These are phyloP conservation scores for Xiphorhynchus elegans DNA, from an alignment of 2,113 vertebrate species.

Conservation along the genomic window DNA sequence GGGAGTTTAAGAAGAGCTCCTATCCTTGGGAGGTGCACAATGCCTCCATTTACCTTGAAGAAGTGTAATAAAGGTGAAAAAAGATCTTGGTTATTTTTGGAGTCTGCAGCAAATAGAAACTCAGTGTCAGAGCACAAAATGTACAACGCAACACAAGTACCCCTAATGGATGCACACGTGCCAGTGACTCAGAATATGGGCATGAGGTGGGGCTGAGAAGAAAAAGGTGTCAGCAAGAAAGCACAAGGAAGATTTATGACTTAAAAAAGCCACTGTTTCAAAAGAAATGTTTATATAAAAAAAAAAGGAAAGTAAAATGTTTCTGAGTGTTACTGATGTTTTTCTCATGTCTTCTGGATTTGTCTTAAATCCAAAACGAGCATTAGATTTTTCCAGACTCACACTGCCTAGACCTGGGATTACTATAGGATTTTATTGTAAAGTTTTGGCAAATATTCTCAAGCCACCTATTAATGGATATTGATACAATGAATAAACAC, in stretches of 20 bases:
- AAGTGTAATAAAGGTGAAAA: background rate
- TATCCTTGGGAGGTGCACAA: background rate
- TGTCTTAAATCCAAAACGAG: background rate
- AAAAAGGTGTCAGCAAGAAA: background rate
- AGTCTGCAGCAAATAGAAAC: background rate
- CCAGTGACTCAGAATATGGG: background rate
- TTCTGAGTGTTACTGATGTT: background rate
- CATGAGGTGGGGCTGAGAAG: conserved; percentile 15
- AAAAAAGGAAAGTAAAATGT: background rate
- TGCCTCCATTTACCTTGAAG: background rate
- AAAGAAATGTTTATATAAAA: background rate
- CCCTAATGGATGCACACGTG: background rate
- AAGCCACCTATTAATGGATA: background rate
- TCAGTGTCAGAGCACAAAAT: background rate
- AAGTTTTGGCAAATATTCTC: background rate
- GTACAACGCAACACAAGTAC: background rate
- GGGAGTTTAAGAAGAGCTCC: background rate
- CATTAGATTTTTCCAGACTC: background rate
- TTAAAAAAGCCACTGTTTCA: background rate
- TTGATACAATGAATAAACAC: background rate
- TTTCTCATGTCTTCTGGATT: background rate
- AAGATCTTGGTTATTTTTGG: background rate
- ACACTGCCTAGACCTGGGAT: background rate
- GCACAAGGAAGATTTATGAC: background rate
- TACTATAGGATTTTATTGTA: background rate